Evolutionary conservation across 2,888 invertebrate genomes (phyloP), one percentile per base, ranked within the genome.

Genomic region (Limenitis camilla): DNA sequence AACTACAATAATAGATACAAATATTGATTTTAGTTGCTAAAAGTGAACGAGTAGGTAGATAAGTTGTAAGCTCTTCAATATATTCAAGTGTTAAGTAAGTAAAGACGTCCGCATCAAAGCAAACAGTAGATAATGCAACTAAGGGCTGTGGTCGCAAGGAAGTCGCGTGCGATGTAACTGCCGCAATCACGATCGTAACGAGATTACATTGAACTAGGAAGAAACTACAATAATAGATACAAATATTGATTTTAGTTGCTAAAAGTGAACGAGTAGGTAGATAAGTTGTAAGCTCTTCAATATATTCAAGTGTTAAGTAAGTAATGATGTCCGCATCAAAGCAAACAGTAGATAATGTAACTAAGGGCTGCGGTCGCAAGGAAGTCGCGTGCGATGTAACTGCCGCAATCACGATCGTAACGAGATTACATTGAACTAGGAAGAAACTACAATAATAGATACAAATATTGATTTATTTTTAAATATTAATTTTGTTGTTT

Each of bases 381-480:
- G 76, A 76, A 75, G 81, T 78, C 81, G 80, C 80, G 80, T 81
- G 81, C 81, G 69, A 61, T 53, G 63, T 62, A 66, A 69, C 68
- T 67, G 63, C 67, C 61, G 63, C 67, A 63, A 68, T 68, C 63
- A 65, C 62, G 58, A 62, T 62, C 58, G 52, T 64, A 70, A 52
- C 55, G 46, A 61, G 53, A 44, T 46, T 38, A 49, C 49, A 41
- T 49, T 8, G 41, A 36, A 30, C 39, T 35, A 43, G 30, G 36
- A 45, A 46, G 39, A 8, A 4, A 30, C 28, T 35, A 6, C 5
- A n/a, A n/a, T n/a, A n/a, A 6, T 35, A n/a, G 6, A 9, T 10
- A n/a, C n/a, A n/a, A n/a, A n/a, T n/a, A n/a, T n/a, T n/a, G n/a
- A n/a, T n/a, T 8, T 44, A 8, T 5, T 29, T 5, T 42, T 4